A percentile compares a stretch with the other conserved stretches of the same genome.
These are phyloP conservation scores for Drosophila malerkotliana DNA, from an alignment of 1,140 invertebrate species.

Conservation along the genomic window DNA sequence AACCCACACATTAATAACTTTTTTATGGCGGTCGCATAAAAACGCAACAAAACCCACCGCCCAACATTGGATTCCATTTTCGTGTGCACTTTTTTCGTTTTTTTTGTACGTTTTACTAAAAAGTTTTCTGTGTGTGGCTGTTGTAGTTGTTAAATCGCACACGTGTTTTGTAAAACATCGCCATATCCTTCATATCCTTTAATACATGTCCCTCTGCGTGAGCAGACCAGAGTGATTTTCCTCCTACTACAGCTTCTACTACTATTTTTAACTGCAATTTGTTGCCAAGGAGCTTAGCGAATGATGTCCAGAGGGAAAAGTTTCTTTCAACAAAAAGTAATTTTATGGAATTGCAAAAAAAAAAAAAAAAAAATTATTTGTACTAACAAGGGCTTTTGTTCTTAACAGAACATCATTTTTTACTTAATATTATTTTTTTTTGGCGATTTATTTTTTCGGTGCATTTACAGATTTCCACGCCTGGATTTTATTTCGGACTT, in stretches of 20 bases:
- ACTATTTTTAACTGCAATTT: constrained; percentile 77
- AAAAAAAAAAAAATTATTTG: neutral
- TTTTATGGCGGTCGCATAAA: constrained; percentile 76
- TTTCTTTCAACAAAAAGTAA: neutral
- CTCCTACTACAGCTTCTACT: constrained; percentile 19
- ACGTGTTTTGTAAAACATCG: constrained; percentile 77
- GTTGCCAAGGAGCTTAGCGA: constrained; percentile 70
- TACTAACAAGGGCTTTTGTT: no score
- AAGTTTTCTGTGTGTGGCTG: constrained; percentile 52
- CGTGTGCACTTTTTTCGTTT: constrained; percentile 36
- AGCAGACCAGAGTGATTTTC: constrained; percentile 49
- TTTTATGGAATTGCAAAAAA: neutral
- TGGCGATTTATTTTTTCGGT: constrained; percentile 1
- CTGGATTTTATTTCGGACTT: constrained; percentile 63
- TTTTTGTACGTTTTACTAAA: constrained; percentile 22
- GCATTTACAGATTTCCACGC: constrained; percentile 4
- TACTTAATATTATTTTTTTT: no score
- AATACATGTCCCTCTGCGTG: constrained; percentile 60
- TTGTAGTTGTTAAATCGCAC: constrained; percentile 80
- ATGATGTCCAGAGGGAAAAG: constrained; percentile 1
- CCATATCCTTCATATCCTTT: constrained; percentile 73
- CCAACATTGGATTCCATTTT: constrained; percentile 70
- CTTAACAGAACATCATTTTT: no score
- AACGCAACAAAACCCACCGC: constrained; percentile 75
- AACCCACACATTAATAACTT: constrained; percentile 72